Conservation (phyloP, 2,797 vertebrate genomes). For the Euthynnus affinis region DNA sequence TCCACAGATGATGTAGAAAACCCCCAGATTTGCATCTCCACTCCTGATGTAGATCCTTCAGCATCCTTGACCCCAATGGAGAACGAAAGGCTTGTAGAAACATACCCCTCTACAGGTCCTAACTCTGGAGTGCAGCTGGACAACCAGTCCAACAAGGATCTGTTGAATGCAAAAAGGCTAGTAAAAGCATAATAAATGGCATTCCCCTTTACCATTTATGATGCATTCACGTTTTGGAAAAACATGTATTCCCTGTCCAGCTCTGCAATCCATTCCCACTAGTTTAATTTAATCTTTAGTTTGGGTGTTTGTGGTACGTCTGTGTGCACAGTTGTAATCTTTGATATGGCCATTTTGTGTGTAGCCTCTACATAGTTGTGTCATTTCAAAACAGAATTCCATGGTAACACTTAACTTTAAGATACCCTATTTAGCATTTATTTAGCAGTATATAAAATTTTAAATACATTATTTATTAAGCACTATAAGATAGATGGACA, state of each 20-base stretch:
- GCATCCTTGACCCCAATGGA: slow-evolving; percentile 80
- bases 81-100: slow-evolving; percentile 80
- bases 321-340: slow-evolving; percentile 16
- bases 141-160: slow-evolving; percentile 84
- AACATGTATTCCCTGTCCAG: slow-evolving; percentile 72
- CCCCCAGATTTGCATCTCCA: slow-evolving; percentile 78
- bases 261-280: slow-evolving; percentile 68
- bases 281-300: slow-evolving; percentile 36
- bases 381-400: slow-evolving; percentile 63
- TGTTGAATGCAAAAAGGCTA: slow-evolving; percentile 94
- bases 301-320: slow-evolving; percentile 16
- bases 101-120: slow-evolving; percentile 77
- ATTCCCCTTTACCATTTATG: slow-evolving; percentile 88
- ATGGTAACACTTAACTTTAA: not conserved
- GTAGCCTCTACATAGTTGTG: slow-evolving; percentile 5
- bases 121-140: slow-evolving; percentile 83
- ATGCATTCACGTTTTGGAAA: slow-evolving; percentile 80
- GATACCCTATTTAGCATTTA: not conserved
- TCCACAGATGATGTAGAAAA: slow-evolving; percentile 66
- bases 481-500: not conserved
- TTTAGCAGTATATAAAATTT: not conserved
- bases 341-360: slow-evolving; percentile 2
- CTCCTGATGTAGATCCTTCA: slow-evolving; percentile 83
- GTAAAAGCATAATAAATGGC: slow-evolving; percentile 96
- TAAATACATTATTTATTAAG: not conserved